Base-by-base conservation (phyloP, 2,888 invertebrate species). In the Agyllia agylla region DNA sequence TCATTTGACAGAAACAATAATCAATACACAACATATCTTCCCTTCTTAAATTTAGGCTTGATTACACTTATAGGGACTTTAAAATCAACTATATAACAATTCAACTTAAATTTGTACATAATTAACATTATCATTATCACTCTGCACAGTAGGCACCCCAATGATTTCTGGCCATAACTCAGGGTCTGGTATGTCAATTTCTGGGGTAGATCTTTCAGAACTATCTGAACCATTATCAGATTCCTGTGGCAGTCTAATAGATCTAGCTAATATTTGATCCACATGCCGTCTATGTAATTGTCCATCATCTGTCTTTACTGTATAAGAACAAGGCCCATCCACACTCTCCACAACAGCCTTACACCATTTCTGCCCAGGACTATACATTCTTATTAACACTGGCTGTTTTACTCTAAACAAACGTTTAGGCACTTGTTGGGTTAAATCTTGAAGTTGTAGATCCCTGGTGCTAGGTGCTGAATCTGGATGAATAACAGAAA, bases 251-350 rank as follows among this genome's bases (percentile, higher is more conserved):
- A 64, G 20, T 24, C 64, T 35, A 75, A 75, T 30, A 13, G 75
- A 30, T 31, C 80, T 3, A 88, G 86, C 49, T n/a, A 83, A 8
- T 30, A 83, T 83, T 27, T 83, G 83, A 33, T 83, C 83, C 15
- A 73, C 24, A 83, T 83, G 83, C 31, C 83, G 83, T 33, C 83
- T 11, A 70, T 83, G 83, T 15, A 82, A 35, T 38, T 83, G 70
- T 15, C 83, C 83, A 83, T 83, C 83, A 6, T 70, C 83, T 2
- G 83, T 83, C 30, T 73, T 64, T 9, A 83, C 83, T 9, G 27
- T 83, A 83, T 83, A 83, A 9, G 84, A n/a, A 75, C 84, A 73
- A 20, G 84, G 64, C 24, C 64, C 64, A 11, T 64, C 24, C 9
- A 64, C 64, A 64, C 64, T 64, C 24, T 64, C 64, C 64, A 64